Conservation (phyloP, 30 jellyfish, hydroid and myxozoan species). For the Catostylus mosaicus region DNA sequence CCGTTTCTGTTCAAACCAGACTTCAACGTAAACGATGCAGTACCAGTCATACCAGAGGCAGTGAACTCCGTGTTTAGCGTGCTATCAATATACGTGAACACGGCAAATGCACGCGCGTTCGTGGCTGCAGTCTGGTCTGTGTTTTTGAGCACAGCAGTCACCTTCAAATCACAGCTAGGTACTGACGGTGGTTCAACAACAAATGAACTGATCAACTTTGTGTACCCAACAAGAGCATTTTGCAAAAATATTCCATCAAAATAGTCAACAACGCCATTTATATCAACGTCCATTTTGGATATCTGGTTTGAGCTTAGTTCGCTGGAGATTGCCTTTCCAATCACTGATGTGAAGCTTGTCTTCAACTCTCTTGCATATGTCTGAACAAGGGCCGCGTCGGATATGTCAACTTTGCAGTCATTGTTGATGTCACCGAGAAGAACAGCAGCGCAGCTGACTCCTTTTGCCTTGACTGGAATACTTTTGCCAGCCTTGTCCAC, state of each 20-base stretch:
- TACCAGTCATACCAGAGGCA: slow-evolving; percentile 43
- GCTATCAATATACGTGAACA: slow-evolving; percentile 20
- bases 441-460: slow-evolving; percentile 45
- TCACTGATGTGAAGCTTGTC: slow-evolving; percentile 35
- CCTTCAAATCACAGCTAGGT: slow-evolving; percentile 53
- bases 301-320: slow-evolving; percentile 7
- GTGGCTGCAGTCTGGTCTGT: slow-evolving; percentile 44
- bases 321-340: slow-evolving; percentile 31
- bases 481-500: slow-evolving; percentile 68
- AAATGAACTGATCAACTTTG: slow-evolving; percentile 36
- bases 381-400: slow-evolving; percentile 79
- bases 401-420: slow-evolving; percentile 74
- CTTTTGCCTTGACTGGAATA: slow-evolving; percentile 50
- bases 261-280: slow-evolving; percentile 56
- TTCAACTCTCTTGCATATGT: slow-evolving; percentile 65
- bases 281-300: slow-evolving; percentile 59
- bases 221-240: slow-evolving; percentile 46
- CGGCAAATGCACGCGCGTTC: slow-evolving; percentile 43
- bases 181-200: slow-evolving; percentile 43
- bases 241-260: slow-evolving; percentile 52
- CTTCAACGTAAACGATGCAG: slow-evolving; percentile 22
- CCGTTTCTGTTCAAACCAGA: slow-evolving; percentile 50
- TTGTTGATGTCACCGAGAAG: slow-evolving; percentile 68
- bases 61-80: slow-evolving; percentile 37
- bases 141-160: slow-evolving; percentile 42